phyloP scores from a whole-genome alignment of 2,797 vertebrate species.

The Astyanax mexicanus region DNA sequence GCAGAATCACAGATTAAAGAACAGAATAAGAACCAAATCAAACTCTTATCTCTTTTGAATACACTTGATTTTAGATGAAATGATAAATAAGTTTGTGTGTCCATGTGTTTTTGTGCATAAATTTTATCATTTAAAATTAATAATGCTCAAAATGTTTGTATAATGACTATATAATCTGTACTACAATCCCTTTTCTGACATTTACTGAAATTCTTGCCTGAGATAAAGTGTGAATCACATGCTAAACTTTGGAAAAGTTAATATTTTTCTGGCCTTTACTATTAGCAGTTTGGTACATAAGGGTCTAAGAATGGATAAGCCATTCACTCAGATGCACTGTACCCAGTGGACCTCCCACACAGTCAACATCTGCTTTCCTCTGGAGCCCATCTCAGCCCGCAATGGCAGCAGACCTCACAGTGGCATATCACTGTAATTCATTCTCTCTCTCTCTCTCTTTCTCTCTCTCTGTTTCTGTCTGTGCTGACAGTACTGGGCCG shows the following conservation, averaged over 20 bases:
- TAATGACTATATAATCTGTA: too few relatives aligned
- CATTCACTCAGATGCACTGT: not conserved
- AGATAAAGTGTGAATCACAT: too few relatives aligned
- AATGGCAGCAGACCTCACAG: not conserved
- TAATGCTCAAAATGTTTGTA: too few relatives aligned
- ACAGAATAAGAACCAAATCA: too few relatives aligned
- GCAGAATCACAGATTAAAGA: too few relatives aligned
- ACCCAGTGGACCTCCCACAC: conserved; percentile 30
- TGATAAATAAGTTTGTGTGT: too few relatives aligned
- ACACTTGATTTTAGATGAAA: too few relatives aligned
- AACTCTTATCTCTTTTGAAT: too few relatives aligned
- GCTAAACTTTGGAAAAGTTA: not conserved
- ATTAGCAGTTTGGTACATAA: not conserved
- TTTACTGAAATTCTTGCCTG: too few relatives aligned
- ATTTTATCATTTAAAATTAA: too few relatives aligned
- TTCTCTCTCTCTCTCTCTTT: not conserved
- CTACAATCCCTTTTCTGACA: too few relatives aligned
- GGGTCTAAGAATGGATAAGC: not conserved
- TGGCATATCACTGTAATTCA: conserved; percentile 7
- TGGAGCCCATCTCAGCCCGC: not conserved
- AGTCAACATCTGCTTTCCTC: conserved; percentile 24
- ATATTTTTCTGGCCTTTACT: not conserved
- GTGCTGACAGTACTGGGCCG: not conserved
- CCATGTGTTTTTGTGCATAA: too few relatives aligned
- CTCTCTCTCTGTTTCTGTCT: not conserved